Base-by-base conservation (phyloP, 2,113 vertebrate species). In the Saguinus midas region DNA sequence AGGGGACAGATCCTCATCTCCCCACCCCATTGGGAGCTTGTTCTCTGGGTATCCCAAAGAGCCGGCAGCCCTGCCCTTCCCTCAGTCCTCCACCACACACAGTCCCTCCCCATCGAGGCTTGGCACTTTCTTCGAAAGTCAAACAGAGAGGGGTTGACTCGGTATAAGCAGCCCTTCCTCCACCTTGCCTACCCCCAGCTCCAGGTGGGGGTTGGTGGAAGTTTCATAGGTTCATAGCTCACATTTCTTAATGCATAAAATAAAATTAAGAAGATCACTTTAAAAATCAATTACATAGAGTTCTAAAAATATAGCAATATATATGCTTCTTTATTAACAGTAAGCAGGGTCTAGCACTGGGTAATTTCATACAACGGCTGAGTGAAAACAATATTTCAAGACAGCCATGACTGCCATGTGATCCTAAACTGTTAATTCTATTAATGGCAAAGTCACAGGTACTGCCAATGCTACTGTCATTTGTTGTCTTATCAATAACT, bases 111-210 rank as follows among this genome's bases (percentile, higher is more conserved):
- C 43, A 66, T 1, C 1, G 2, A 68, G 76, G 29, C 61, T 25
- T 35, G 1, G 35, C 70, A 6, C 37, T 57, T 81, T 88, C 66
- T 64, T 50, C 37, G 80, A 52, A 6, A 0, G 75, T 75, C 86
- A 79, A 37, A 37, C 72, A 57, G 61, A 52, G 43, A 92, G n/a
- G 29, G 58, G 40, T 3, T 66, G 84, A 50, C 86, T 57, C 76
- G n/a, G 21, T 55, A 14, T 4, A 84, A 66, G 20, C 13, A 29
- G 68, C 17, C 88, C 61, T 58, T 43, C 75, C 92, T 92, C 50
- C 55, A 78, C 61, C 86, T 90, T 48, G 75, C 92, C 94, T 90
- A 76, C 72, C 84, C 72, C 96, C 75, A 91, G 58, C 86, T 40
- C 57, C 89, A 86, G 91, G 58, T 61, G 20, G 37, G n/a, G 17